A percentile compares a stretch with the other conserved stretches of the same genome.
phyloP scores from a whole-genome alignment of 30 jellyfish, hydroid and myxozoan genomes.

The Morbakka virulenta region DNA sequence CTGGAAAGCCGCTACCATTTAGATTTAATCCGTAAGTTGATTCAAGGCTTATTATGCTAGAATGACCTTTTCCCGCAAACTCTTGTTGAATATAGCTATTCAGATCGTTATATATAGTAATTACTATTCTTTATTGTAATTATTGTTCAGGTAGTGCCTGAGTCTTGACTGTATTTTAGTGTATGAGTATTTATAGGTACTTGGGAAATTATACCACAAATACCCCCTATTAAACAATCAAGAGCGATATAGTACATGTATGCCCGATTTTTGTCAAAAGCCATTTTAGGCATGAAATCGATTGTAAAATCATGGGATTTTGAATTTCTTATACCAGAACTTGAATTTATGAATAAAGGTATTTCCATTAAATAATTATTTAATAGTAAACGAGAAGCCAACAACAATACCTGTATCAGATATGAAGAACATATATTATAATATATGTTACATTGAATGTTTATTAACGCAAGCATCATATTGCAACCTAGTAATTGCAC shows the following conservation, averaged over 20 bases:
- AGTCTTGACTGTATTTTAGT: not conserved
- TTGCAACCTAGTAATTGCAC: not conserved
- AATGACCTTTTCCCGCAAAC: not conserved
- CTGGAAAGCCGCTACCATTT: not conserved
- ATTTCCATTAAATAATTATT: not conserved
- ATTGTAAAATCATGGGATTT: slow-evolving; percentile 13
- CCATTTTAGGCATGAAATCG: not conserved
- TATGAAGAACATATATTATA: too few relatives aligned
- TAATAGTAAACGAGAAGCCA: too few relatives aligned
- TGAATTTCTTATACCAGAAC: not conserved
- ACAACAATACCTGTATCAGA: too few relatives aligned
- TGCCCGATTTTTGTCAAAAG: slow-evolving; percentile 2
- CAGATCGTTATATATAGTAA: too few relatives aligned
- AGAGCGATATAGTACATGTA: slow-evolving; percentile 14
- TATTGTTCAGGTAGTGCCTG: slow-evolving; percentile 1
- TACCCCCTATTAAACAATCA: slow-evolving; percentile 6
- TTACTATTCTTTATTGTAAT: slow-evolving; percentile 2
- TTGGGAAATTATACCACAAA: too few relatives aligned
- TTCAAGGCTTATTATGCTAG: slow-evolving; percentile 10
- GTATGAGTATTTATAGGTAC: slow-evolving; percentile 2
- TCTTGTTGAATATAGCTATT: too few relatives aligned
- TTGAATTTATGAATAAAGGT: not conserved
- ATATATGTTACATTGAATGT: slow-evolving; percentile 10
- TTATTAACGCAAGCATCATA: slow-evolving; percentile 14
- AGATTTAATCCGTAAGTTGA: slow-evolving; percentile 3